These are phyloP conservation scores for Heterohyrax brucei DNA, from an alignment of 2,797 vertebrate species.

Conservation along the genomic window DNA sequence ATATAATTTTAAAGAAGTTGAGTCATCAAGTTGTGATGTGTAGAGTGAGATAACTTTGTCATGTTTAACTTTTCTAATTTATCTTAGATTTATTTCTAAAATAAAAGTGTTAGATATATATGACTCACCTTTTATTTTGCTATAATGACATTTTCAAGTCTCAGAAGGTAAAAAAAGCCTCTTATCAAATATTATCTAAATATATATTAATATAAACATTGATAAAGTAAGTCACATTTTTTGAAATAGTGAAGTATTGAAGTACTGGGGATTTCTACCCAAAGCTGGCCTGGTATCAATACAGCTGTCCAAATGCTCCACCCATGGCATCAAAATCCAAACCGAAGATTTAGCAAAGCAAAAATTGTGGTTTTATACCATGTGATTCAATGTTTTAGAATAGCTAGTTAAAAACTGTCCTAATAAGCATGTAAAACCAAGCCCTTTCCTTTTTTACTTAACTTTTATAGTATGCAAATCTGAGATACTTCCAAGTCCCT, in stretches of 20 bases:
- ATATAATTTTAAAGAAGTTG: neutral
- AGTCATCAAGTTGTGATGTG: neutral
- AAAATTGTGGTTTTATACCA: constrained; percentile 69
- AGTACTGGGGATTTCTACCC: neutral
- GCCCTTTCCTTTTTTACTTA: constrained; percentile 24
- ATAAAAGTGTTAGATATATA: constrained; percentile 16
- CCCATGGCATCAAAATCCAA: constrained; percentile 65
- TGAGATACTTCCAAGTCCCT: constrained; percentile 57
- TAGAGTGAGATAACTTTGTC: neutral
- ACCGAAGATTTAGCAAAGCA: constrained; percentile 74
- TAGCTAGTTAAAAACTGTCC: constrained; percentile 68
- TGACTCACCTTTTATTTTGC: constrained; percentile 38
- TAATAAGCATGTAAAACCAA: constrained; percentile 60
- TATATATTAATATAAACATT: constrained; percentile 25
- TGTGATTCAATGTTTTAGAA: constrained; percentile 55
- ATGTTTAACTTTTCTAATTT: neutral
- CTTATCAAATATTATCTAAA: constrained; percentile 48
- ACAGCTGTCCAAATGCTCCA: constrained; percentile 59
- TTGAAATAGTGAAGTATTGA: constrained; percentile 19
- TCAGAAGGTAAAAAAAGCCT: constrained; percentile 36
- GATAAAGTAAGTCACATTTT: constrained; percentile 54
- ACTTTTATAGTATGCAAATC: constrained; percentile 42
- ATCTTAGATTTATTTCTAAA: constrained; percentile 68
- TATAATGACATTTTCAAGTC: constrained; percentile 48
- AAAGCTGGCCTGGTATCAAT: constrained; percentile 58